Evolutionary conservation across 2,113 vertebrate species (phyloP).

Genomic region (Sylvicapra grimmia): DNA sequence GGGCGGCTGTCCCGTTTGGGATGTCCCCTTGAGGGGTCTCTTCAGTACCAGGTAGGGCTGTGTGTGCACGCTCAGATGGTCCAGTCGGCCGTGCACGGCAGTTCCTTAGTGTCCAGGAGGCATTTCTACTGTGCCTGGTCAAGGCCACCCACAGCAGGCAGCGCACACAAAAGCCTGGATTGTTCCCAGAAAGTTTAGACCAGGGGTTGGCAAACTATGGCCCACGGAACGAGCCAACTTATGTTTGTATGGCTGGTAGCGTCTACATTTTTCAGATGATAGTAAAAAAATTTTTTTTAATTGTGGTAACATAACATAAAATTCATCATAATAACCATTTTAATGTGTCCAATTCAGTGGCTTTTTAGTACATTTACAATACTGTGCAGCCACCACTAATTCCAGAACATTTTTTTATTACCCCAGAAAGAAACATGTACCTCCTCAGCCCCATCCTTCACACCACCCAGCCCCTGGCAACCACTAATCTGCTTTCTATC

Average conservation of each 20-base stretch:
- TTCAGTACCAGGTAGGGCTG: neutral
- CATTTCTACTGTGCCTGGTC: accelerated
- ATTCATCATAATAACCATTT: neutral
- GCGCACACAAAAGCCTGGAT: neutral
- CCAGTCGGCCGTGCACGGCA: accelerated
- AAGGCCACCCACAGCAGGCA: neutral
- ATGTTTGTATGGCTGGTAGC: neutral
- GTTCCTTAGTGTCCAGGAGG: neutral
- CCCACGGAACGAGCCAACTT: neutral
- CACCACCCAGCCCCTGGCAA: neutral
- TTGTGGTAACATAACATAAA: neutral
- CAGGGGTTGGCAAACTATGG: neutral
- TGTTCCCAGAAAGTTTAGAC: neutral
- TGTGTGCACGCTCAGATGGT: neutral
- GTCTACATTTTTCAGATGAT: neutral
- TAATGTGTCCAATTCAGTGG: neutral
- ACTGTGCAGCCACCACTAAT: neutral
- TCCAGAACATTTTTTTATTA: neutral
- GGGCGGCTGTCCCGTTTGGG: too few relatives aligned
- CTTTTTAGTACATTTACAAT: neutral
- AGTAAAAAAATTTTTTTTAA: neutral
- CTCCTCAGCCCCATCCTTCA: neutral
- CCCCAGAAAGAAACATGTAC: neutral
- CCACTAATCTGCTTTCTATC: neutral
- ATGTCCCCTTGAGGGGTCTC: neutral